Conservation (phyloP, 2,888 invertebrate species). For the Eristalis intricaria region DNA sequence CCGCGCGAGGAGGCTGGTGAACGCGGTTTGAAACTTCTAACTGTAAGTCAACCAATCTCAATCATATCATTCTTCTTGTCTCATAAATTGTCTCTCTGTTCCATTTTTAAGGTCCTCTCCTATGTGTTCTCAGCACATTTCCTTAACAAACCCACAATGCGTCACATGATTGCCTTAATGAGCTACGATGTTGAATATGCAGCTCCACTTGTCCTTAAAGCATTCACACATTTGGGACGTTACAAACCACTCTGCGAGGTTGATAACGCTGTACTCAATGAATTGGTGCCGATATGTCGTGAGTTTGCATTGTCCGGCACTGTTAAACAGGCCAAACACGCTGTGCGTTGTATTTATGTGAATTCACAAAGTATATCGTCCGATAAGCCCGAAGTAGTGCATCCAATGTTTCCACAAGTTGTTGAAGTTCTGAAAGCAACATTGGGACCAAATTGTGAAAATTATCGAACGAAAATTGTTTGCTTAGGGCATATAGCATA, state of each 20-base stretch:
- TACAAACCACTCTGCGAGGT: slow-evolving; percentile 91
- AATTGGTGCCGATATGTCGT: slow-evolving; percentile 92
- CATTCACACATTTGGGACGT: slow-evolving; percentile 93
- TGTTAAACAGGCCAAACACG: slow-evolving; percentile 97
- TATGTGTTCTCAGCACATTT: slow-evolving; percentile 97
- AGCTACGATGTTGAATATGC: slow-evolving; percentile 88
- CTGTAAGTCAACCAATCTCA: slow-evolving; percentile 82
- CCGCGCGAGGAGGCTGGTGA: slow-evolving; percentile 92
- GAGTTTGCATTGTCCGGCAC: slow-evolving; percentile 94
- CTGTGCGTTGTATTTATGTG: slow-evolving; percentile 94
- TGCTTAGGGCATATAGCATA: slow-evolving; percentile 97
- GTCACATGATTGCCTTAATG: slow-evolving; percentile 88
- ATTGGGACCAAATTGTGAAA: slow-evolving; percentile 87
- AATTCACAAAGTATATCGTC: slow-evolving; percentile 84
- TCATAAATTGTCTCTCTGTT: not conserved
- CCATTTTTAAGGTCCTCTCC: slow-evolving; percentile 83
- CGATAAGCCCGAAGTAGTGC: slow-evolving; percentile 78
- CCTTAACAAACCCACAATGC: slow-evolving; percentile 91
- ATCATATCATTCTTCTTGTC: not conserved
- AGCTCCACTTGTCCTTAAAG: slow-evolving; percentile 90
- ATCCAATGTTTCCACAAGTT: slow-evolving; percentile 91
- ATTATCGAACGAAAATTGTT: slow-evolving; percentile 96
- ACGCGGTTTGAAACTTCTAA: slow-evolving; percentile 92
- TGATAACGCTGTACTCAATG: slow-evolving; percentile 88
- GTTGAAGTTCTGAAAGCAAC: slow-evolving; percentile 90